phyloP scores from a whole-genome alignment of 2,888 invertebrate genomes.

The Drosophila recens region DNA sequence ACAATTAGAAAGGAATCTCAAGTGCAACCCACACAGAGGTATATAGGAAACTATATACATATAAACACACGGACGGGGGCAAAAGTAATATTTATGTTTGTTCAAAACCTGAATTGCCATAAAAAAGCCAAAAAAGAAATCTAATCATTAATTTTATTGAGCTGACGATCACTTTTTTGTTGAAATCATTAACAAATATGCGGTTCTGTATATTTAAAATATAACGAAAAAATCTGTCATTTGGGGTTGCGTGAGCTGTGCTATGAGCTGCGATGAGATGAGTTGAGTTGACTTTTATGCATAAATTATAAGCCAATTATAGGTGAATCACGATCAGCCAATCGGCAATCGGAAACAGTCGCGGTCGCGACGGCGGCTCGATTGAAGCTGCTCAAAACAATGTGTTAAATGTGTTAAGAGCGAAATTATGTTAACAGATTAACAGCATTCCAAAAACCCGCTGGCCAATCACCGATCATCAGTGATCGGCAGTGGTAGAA shows the following conservation, averaged over 20 bases:
- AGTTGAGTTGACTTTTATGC: slow-evolving; percentile 57
- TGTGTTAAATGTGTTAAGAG: slow-evolving; percentile 81
- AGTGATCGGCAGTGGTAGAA: slow-evolving; percentile 21
- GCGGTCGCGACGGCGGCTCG: slow-evolving; percentile 60
- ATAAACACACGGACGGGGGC: slow-evolving; percentile 7
- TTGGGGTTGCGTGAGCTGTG: slow-evolving; percentile 52
- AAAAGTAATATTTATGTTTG: slow-evolving; percentile 63
- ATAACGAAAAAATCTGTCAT: slow-evolving; percentile 65
- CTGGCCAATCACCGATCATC: slow-evolving; percentile 53
- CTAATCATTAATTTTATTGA: slow-evolving; percentile 76
- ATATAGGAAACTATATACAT: slow-evolving; percentile 12
- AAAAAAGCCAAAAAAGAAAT: slow-evolving; percentile 54
- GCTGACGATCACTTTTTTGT: slow-evolving; percentile 79
- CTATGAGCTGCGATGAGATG: neutral
- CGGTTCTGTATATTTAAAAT: slow-evolving; percentile 67
- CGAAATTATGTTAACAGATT: slow-evolving; percentile 81
- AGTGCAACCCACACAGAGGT: slow-evolving; percentile 50
- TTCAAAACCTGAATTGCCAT: slow-evolving; percentile 67
- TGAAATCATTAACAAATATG: slow-evolving; percentile 77
- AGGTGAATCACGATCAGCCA: slow-evolving; percentile 72
- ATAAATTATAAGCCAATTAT: slow-evolving; percentile 80
- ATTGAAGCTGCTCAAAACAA: slow-evolving; percentile 72
- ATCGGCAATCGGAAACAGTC: slow-evolving; percentile 64
- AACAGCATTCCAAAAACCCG: slow-evolving; percentile 71
- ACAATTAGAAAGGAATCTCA: slow-evolving; percentile 77